phyloP scores from a whole-genome alignment of 2,797 vertebrate genomes.

The Microctenopoma stevenorrisi region DNA sequence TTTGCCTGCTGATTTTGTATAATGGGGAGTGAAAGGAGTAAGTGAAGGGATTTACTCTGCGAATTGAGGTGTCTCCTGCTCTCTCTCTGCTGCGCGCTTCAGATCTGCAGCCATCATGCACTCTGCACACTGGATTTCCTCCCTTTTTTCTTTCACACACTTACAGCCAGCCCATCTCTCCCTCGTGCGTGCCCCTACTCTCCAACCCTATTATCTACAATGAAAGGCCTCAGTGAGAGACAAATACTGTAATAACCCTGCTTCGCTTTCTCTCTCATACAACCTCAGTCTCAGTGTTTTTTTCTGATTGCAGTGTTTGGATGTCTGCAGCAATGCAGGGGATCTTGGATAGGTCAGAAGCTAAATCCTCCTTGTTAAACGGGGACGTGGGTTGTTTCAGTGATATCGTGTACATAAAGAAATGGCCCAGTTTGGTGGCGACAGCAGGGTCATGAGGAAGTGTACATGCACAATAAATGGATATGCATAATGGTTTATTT shows the following conservation, averaged over 20 bases:
- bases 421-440: not conserved
- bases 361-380: conserved; percentile 38
- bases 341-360: conserved; percentile 54
- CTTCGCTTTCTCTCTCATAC: conserved; percentile 21
- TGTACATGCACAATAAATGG: not conserved
- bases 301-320: conserved; percentile 68
- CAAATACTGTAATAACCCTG: conserved; percentile 59
- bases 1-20: conserved; percentile 21
- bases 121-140: conserved; percentile 51
- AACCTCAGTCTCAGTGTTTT: not conserved
- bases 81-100: conserved; percentile 22
- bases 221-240: conserved; percentile 64
- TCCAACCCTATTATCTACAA: conserved; percentile 60
- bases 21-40: conserved; percentile 15
- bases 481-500: not conserved
- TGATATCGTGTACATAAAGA: conserved; percentile 11
- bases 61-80: conserved; percentile 38
- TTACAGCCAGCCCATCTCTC: conserved; percentile 30
- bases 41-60: conserved; percentile 19
- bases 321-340: conserved; percentile 77
- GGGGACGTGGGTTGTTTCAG: conserved; percentile 6
- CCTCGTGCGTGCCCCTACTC: conserved; percentile 28
- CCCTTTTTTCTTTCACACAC: conserved; percentile 18
- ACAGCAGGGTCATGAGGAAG: not conserved
- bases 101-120: conserved; percentile 41